Percentiles rank a stretch among this genome's conserved stretches.
phyloP scores from a whole-genome alignment of 1,140 invertebrate species.

The Drosophila sechellia region DNA sequence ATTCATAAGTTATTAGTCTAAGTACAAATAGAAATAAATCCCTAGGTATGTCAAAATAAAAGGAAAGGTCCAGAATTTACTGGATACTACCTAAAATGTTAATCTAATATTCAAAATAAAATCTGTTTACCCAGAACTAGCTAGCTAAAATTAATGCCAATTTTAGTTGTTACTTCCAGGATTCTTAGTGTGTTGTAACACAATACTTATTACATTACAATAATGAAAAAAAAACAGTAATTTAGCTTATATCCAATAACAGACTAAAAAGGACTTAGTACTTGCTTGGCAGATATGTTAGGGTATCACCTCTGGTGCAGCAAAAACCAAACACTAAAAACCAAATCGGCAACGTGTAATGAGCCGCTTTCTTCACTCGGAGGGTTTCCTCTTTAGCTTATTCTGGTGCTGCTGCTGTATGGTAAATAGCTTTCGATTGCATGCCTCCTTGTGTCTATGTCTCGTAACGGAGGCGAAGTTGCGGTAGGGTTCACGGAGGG shows the following conservation, averaged over 20 bases:
- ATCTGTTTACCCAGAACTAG: too few relatives aligned
- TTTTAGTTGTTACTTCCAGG: too few relatives aligned
- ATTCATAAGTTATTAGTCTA: too few relatives aligned
- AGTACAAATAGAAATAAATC: too few relatives aligned
- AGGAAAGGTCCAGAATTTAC: too few relatives aligned
- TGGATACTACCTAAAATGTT: too few relatives aligned
- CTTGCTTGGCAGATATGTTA: not conserved
- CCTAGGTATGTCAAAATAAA: not conserved
- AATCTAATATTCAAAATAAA: too few relatives aligned
- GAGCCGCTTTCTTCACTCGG: conserved; percentile 77
- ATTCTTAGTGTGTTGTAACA: too few relatives aligned
- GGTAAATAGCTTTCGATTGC: conserved; percentile 79
- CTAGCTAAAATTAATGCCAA: too few relatives aligned
- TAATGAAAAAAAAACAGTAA: too few relatives aligned
- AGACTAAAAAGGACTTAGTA: not conserved
- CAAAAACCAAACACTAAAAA: conserved; percentile 46
- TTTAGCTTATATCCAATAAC: too few relatives aligned
- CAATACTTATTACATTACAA: too few relatives aligned
- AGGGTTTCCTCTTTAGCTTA: conserved; percentile 24
- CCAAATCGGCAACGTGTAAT: conserved; percentile 64
- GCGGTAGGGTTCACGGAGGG: not conserved
- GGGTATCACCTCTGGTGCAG: conserved; percentile 30
- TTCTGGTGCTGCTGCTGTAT: conserved; percentile 55
- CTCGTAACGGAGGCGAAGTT: conserved; percentile 16
- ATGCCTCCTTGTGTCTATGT: conserved; percentile 57